phyloP scores from a whole-genome alignment of 1,140 invertebrate species.

The Drosophila pseudoananassae region DNA sequence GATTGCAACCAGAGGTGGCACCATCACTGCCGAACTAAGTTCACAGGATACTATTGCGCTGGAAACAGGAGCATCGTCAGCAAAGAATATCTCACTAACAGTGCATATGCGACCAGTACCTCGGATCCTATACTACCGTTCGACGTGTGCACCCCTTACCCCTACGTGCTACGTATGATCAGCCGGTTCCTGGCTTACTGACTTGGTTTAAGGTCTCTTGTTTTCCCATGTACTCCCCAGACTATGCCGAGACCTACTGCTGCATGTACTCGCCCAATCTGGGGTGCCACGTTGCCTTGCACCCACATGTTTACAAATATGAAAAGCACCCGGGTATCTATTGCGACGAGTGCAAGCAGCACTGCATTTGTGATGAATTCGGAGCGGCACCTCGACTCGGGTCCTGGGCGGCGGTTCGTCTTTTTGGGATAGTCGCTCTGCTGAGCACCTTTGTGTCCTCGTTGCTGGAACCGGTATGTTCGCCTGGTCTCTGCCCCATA shows the following conservation, averaged over 20 bases:
- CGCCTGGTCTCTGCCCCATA: not conserved
- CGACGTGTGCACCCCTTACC: slow-evolving; percentile 15
- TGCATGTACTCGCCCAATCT: slow-evolving; percentile 33
- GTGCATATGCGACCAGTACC: not conserved
- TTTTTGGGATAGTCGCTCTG: not conserved
- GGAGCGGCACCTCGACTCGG: not conserved
- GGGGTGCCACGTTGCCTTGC: slow-evolving; percentile 37
- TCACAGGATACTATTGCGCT: slow-evolving; percentile 33
- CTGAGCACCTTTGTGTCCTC: not conserved
- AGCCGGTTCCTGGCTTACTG: not conserved
- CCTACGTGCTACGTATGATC: slow-evolving; percentile 8
- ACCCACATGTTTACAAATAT: not conserved
- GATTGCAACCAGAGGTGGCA: slow-evolving; percentile 6
- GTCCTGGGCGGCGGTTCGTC: not conserved
- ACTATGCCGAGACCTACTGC: slow-evolving; percentile 13
- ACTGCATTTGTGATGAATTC: slow-evolving; percentile 8
- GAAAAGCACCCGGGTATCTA: not conserved
- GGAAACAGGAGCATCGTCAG: not conserved
- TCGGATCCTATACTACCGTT: not conserved
- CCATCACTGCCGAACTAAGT: not conserved
- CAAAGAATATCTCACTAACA: not conserved
- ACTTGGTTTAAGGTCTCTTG: too few relatives aligned
- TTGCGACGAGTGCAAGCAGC: slow-evolving; percentile 11
- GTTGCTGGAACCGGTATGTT: not conserved
- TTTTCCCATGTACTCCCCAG: not conserved